A percentile compares a stretch with the other conserved stretches of the same genome.
Conservation (phyloP, 1,140 invertebrate species). For the Carposina sasakii region DNA sequence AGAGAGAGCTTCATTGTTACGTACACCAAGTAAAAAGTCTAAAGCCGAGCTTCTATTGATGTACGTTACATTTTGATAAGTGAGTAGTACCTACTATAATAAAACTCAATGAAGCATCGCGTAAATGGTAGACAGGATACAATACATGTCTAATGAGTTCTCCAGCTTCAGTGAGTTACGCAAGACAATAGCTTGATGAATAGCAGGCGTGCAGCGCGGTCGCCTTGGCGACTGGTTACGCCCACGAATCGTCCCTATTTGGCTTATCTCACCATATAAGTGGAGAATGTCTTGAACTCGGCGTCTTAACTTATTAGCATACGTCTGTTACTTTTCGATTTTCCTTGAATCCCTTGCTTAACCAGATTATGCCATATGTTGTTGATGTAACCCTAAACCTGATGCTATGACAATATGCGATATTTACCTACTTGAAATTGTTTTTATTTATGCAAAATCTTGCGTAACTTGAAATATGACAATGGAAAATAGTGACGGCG, state of each 20-base stretch:
- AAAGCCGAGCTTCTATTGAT: too few relatives aligned
- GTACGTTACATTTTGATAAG: too few relatives aligned
- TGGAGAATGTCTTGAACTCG: constrained; percentile 45
- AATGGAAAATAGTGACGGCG: neutral
- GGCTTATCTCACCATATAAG: constrained; percentile 58
- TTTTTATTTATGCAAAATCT: too few relatives aligned
- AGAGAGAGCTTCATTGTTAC: too few relatives aligned
- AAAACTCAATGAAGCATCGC: constrained; percentile 52
- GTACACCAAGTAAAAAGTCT: too few relatives aligned
- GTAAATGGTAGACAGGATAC: constrained; percentile 48
- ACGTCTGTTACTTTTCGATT: constrained; percentile 40
- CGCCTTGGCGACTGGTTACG: constrained; percentile 43
- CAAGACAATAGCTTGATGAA: constrained; percentile 45
- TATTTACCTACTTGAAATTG: too few relatives aligned
- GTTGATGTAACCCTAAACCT: too few relatives aligned
- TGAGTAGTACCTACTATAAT: constrained; percentile 24
- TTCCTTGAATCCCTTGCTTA: constrained; percentile 37
- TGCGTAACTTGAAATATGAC: too few relatives aligned
- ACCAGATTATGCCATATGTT: constrained; percentile 43
- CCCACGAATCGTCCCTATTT: constrained; percentile 50
- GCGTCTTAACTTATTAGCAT: constrained; percentile 43
- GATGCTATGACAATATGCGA: too few relatives aligned
- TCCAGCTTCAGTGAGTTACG: constrained; percentile 38
- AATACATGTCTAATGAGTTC: constrained; percentile 43
- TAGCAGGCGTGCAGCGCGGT: constrained; percentile 32